Evolutionary conservation across 2,797 vertebrate genomes (phyloP).

Genomic region (Vespertilio murinus): DNA sequence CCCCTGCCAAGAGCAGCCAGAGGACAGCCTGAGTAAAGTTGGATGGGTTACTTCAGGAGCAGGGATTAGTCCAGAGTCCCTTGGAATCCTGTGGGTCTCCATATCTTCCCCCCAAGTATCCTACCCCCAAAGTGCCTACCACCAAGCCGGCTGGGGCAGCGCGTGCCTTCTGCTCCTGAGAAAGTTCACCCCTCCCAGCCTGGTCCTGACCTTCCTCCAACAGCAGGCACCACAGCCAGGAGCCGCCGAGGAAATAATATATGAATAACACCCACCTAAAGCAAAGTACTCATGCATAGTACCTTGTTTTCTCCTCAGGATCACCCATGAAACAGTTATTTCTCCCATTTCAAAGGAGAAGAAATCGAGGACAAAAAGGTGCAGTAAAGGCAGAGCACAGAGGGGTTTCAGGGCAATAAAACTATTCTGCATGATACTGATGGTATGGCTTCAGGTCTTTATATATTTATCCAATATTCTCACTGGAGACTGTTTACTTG

Average conservation of each 20-base stretch:
- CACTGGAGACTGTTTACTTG: too few relatives aligned
- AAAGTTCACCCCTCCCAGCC: not conserved
- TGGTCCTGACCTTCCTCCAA: not conserved
- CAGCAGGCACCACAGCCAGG: fast-evolving
- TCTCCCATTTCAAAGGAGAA: conserved; percentile 36
- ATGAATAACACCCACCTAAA: not conserved
- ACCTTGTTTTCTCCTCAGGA: not conserved
- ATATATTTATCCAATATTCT: too few relatives aligned
- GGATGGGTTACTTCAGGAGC: not conserved
- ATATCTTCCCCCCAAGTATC: not conserved
- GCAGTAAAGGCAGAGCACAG: not conserved
- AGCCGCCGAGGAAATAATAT: not conserved
- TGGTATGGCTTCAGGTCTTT: fast-evolving
- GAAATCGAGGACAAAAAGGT: not conserved
- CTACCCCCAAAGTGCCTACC: too few relatives aligned
- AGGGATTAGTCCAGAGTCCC: not conserved
- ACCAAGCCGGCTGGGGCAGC: not conserved
- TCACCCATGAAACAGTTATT: fast-evolving
- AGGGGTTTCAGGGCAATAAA: not conserved
- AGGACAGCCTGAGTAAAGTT: not conserved
- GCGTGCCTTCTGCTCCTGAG: not conserved
- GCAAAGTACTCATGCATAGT: fast-evolving
- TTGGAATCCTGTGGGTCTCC: not conserved
- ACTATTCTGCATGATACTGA: too few relatives aligned
- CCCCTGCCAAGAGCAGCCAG: conserved; percentile 13